phyloP scores from a whole-genome alignment of 2,113 vertebrate species.

The Formicarius rufipectus region DNA sequence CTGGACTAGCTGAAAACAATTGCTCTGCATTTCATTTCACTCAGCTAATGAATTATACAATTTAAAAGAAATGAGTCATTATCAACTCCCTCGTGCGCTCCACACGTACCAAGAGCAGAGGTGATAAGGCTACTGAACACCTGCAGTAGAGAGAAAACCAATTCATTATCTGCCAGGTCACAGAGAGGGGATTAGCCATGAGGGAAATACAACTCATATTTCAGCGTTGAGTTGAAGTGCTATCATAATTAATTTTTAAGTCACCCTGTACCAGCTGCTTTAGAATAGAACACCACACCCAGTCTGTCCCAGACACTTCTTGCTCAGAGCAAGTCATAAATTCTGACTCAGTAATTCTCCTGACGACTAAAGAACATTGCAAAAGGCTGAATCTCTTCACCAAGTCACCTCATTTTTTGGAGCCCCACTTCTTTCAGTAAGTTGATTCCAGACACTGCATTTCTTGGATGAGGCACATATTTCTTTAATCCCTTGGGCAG shows the following conservation, averaged over 20 bases:
- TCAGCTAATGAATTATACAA: constrained; percentile 11
- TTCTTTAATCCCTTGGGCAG: background rate
- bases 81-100: background rate
- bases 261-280: background rate
- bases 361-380: background rate
- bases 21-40: background rate
- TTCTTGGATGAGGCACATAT: background rate
- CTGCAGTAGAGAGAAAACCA: background rate
- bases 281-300: background rate
- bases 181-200: background rate
- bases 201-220: background rate
- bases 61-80: constrained; percentile 12
- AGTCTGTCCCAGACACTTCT: background rate
- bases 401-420: background rate
- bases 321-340: background rate
- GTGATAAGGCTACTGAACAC: background rate
- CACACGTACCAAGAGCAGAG: background rate
- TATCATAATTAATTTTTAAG: background rate
- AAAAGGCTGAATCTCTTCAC: background rate
- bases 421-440: background rate
- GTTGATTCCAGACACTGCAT: background rate
- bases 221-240: background rate
- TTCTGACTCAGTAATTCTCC: background rate
- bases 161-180: constrained; percentile 1
- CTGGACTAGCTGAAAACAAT: background rate